Evolutionary conservation across 2,113 vertebrate genomes (phyloP).

Genomic region (Natator depressus): DNA sequence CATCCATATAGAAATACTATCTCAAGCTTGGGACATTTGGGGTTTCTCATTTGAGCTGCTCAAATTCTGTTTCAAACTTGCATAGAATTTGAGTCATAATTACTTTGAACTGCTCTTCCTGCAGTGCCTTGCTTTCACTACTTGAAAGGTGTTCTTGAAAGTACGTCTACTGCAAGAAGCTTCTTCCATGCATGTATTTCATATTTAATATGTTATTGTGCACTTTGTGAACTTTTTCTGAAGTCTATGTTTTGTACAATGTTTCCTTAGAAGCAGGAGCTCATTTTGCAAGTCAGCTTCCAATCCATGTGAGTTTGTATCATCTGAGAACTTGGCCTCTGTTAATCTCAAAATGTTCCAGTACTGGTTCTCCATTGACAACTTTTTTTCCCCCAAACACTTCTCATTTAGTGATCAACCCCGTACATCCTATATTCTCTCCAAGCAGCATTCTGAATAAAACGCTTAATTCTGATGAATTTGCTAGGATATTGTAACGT

Average conservation of each 20-base stretch:
- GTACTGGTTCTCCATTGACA: background rate
- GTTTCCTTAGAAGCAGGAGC: background rate
- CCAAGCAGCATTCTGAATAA: background rate
- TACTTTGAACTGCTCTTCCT: background rate
- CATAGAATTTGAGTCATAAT: background rate
- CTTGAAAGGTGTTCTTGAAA: background rate
- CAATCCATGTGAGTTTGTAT: background rate
- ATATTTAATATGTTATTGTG: background rate
- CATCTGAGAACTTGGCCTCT: background rate
- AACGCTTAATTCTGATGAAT: background rate
- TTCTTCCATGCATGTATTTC: background rate
- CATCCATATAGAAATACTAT: background rate
- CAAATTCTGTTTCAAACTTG: background rate
- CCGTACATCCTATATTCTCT: background rate
- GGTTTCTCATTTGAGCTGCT: background rate
- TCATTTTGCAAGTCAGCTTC: background rate
- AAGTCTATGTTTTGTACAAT: background rate
- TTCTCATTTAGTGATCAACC: background rate
- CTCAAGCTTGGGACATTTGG: background rate
- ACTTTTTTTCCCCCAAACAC: background rate
- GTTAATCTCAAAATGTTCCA: background rate
- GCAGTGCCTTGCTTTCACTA: background rate
- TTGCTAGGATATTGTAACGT: background rate
- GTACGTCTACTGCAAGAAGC: background rate
- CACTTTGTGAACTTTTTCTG: background rate